Evolutionary conservation across 2,888 invertebrate genomes (phyloP), one percentile per base, ranked within the genome.

Genomic region (Unio pictorum): DNA sequence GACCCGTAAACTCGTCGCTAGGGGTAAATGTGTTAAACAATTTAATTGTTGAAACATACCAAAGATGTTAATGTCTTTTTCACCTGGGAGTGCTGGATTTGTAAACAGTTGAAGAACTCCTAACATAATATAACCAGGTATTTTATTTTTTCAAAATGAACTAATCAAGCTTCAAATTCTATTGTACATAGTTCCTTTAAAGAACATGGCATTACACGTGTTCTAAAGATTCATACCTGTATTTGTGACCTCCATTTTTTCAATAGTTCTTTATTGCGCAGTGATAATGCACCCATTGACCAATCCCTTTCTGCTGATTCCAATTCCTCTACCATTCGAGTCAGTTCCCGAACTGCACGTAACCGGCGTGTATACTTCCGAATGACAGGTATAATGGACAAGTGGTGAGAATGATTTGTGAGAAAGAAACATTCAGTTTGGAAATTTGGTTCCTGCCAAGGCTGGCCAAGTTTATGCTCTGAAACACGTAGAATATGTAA

Each of bases 391-490:
- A 97, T 92, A 68, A 98, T 93, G 15, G 96, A 95, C 71, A 98
- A 92, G 88, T 98, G 98, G 90, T 98, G 97, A 90, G 95, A 95
- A 90, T 97, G 96, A 59, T 98, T 92, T 0, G 98, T 97, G 63
- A 99, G 92, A 91, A 97, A 98, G 96, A 98, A 99, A 89, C 98
- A 99, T 81, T 97, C 95, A 0, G 98, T 98, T 76, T 96, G 95
- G 91, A 99, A 99, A 86, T 96, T 98, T 4, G 95, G 93, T 67
- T 95, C 94, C 17, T 93, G 93, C 94, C 94, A 95, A 64, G 78
- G 76, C 26, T 74, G 76, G 5, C 54, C 68, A 23, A 68, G 69
- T 55, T 73, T 64, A 18, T 65, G 55, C 69, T 74, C 74, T 78
- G 73, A 8, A 70, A 61, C 65, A 54, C 34, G 59, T 55, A 61